A percentile compares a stretch with the other conserved stretches of the same genome.
Conservation (phyloP, 2,113 vertebrate species). For the Rhodinocichla rosea region DNA sequence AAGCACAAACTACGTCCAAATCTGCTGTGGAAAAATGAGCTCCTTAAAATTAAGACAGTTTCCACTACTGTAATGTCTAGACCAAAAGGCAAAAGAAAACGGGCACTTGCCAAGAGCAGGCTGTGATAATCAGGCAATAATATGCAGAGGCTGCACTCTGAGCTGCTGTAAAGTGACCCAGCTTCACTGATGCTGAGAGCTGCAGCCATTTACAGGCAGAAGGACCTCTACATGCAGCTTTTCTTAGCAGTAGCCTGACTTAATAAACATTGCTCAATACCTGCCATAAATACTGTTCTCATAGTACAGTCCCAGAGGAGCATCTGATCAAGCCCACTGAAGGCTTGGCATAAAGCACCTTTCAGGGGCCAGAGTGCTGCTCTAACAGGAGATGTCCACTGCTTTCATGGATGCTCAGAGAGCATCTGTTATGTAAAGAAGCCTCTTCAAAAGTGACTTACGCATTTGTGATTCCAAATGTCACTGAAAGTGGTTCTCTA, state of each 20-base stretch:
- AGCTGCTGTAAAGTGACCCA: not conserved
- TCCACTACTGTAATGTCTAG: slow-evolving; percentile 48
- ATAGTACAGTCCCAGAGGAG: not conserved
- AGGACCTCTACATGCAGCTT: not conserved
- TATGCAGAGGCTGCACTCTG: not conserved
- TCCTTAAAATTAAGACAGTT: slow-evolving; percentile 1
- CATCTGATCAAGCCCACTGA: not conserved
- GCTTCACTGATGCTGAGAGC: not conserved
- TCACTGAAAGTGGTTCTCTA: not conserved
- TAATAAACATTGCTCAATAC: not conserved
- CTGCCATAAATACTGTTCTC: not conserved
- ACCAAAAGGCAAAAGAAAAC: slow-evolving; percentile 2
- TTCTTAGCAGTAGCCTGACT: not conserved
- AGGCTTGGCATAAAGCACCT: not conserved
- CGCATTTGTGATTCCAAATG: not conserved
- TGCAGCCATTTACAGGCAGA: not conserved
- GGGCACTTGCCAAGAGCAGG: slow-evolving; percentile 10
- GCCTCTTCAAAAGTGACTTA: not conserved
- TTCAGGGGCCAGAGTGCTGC: not conserved
- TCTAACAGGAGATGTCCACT: not conserved
- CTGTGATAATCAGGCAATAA: not conserved
- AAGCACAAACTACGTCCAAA: not conserved
- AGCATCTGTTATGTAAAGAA: not conserved
- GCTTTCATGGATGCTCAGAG: not conserved
- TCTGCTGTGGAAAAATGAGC: slow-evolving; percentile 21